These are phyloP conservation scores for Cylindroiulus punctatus DNA, from an alignment of 2,888 invertebrate species.

Conservation along the genomic window DNA sequence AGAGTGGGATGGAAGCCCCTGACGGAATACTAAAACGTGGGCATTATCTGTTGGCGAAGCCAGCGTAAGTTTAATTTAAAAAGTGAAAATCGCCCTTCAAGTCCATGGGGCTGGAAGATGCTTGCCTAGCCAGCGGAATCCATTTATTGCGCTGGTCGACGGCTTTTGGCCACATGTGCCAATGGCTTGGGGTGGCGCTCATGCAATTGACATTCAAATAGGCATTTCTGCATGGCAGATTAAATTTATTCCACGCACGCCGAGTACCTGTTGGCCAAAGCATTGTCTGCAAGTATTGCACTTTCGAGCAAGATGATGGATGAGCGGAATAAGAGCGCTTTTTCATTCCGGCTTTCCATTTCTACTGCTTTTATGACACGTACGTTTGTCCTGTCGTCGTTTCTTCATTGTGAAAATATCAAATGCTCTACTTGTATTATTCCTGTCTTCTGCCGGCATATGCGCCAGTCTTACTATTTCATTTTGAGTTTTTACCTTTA, in stretches of 20 bases:
- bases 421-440: too few relatives aligned
- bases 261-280: neutral
- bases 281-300: neutral
- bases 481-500: too few relatives aligned
- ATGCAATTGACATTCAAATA: neutral
- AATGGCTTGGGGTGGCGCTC: neutral
- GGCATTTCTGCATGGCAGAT: neutral
- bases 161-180: neutral
- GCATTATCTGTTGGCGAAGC: conserved; percentile 33
- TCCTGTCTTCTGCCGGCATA: too few relatives aligned
- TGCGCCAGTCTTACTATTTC: too few relatives aligned
- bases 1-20: neutral
- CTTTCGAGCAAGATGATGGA: neutral
- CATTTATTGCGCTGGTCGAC: neutral
- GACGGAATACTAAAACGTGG: conserved; percentile 6
- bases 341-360: too few relatives aligned
- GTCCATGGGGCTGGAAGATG: neutral
- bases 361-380: too few relatives aligned
- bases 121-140: conserved; percentile 2
- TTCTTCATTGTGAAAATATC: too few relatives aligned
- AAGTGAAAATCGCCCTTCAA: neutral
- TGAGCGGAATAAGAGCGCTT: too few relatives aligned
- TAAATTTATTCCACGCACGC: neutral
- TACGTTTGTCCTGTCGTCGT: too few relatives aligned
- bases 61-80: neutral